Evolutionary conservation across 2,888 invertebrate species (phyloP).

Genomic region (Lithophane ornitopus): DNA sequence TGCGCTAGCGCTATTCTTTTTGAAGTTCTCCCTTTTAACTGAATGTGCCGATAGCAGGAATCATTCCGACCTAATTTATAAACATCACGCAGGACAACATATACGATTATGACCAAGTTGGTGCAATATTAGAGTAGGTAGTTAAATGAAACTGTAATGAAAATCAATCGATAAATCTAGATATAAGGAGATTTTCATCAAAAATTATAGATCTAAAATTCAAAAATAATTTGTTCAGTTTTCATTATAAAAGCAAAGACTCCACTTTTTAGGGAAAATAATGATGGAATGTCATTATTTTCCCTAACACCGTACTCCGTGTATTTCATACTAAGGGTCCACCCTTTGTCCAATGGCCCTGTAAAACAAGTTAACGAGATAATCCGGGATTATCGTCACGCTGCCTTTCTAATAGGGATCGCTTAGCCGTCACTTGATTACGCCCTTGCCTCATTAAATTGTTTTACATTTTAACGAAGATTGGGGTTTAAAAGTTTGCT

Average conservation of each 20-base stretch:
- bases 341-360: conserved; percentile 64
- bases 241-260: neutral
- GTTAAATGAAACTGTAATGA: neutral
- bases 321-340: conserved; percentile 54
- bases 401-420: conserved; percentile 63
- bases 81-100: no score
- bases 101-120: neutral
- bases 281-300: conserved; percentile 30
- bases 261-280: conserved; percentile 4
- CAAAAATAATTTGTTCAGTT: neutral
- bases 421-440: conserved; percentile 66
- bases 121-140: neutral
- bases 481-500: conserved; percentile 48
- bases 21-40: neutral
- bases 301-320: conserved; percentile 24
- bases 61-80: neutral
- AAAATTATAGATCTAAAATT: neutral
- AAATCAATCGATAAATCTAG: no score
- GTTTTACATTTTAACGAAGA: conserved; percentile 59
- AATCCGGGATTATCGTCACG: conserved; percentile 66
- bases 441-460: conserved; percentile 58
- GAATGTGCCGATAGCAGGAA: neutral
- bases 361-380: conserved; percentile 68
- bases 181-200: neutral
- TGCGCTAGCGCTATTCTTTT: neutral